Evolutionary conservation across 1,140 invertebrate species (phyloP).

Genomic region (Pomacea maculata): DNA sequence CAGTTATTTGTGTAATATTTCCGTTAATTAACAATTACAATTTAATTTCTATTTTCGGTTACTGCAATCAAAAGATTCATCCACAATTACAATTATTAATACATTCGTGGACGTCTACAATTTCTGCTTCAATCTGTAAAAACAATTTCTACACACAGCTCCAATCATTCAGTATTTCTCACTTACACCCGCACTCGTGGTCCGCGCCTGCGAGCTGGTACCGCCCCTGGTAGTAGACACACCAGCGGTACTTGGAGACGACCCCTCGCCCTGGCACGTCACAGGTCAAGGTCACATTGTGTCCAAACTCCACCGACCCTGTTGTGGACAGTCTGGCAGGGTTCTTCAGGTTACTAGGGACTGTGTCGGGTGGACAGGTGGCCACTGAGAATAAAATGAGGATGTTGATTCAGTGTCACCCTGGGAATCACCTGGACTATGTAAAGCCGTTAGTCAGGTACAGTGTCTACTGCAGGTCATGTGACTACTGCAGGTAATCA

Average conservation of each 20-base stretch:
- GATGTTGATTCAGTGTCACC: not conserved
- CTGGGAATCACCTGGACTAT: too few relatives aligned
- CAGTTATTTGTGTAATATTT: not conserved
- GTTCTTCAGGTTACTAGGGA: not conserved
- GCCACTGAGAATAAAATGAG: not conserved
- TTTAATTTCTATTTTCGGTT: not conserved
- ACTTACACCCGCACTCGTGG: conserved; percentile 19
- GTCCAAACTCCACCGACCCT: not conserved
- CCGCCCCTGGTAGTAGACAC: not conserved
- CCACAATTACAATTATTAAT: not conserved
- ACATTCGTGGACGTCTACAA: not conserved
- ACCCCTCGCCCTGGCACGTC: conserved; percentile 6
- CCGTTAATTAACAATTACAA: not conserved
- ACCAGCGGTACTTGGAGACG: conserved; percentile 4
- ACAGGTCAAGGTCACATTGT: conserved; percentile 10
- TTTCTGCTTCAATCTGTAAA: too few relatives aligned
- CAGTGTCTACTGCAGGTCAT: not conserved
- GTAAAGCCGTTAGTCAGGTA: too few relatives aligned
- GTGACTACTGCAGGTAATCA: not conserved
- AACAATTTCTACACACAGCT: not conserved
- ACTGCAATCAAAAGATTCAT: not conserved
- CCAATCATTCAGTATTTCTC: not conserved
- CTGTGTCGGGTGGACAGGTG: conserved; percentile 11
- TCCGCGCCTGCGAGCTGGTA: conserved; percentile 13
- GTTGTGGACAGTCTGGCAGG: not conserved